Evolutionary conservation across 2,888 invertebrate species (phyloP).

Genomic region (Lasioglossum figueresi): DNA sequence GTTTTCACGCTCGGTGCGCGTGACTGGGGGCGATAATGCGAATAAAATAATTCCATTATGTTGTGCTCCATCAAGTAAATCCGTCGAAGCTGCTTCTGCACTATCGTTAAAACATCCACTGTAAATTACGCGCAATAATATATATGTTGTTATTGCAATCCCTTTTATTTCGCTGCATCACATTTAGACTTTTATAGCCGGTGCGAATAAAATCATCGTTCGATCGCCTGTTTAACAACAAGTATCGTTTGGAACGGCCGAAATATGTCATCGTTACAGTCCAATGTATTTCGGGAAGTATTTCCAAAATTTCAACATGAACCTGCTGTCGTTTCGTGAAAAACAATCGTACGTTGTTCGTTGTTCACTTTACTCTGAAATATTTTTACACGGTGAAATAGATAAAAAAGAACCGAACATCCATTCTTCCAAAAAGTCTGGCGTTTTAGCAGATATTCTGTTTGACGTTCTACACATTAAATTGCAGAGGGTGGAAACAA

Average conservation of each 20-base stretch:
- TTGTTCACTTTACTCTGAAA: too few species aligned
- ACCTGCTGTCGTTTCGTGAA: neutral
- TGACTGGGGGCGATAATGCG: neutral
- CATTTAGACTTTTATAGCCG: too few species aligned
- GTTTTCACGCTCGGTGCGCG: neutral
- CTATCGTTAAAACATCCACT: neutral
- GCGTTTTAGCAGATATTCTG: too few species aligned
- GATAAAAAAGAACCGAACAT: too few species aligned
- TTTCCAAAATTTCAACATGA: too few species aligned
- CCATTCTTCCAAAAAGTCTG: too few species aligned
- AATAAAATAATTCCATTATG: slow-evolving; percentile 19
- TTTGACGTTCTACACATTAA: neutral
- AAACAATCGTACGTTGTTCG: neutral
- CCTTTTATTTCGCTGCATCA: neutral
- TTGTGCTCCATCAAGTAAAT: neutral
- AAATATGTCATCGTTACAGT: neutral
- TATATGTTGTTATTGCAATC: neutral
- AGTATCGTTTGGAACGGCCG: too few species aligned
- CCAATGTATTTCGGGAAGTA: too few species aligned
- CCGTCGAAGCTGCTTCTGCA: neutral
- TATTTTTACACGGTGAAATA: too few species aligned
- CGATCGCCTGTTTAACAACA: too few species aligned
- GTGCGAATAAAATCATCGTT: too few species aligned
- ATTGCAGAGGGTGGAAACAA: slow-evolving; percentile 71
- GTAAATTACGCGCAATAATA: too few species aligned